Percentiles rank a stretch among this genome's conserved stretches.
Conservation (phyloP, 2,888 invertebrate species). For the Lydus trimaculatus region DNA sequence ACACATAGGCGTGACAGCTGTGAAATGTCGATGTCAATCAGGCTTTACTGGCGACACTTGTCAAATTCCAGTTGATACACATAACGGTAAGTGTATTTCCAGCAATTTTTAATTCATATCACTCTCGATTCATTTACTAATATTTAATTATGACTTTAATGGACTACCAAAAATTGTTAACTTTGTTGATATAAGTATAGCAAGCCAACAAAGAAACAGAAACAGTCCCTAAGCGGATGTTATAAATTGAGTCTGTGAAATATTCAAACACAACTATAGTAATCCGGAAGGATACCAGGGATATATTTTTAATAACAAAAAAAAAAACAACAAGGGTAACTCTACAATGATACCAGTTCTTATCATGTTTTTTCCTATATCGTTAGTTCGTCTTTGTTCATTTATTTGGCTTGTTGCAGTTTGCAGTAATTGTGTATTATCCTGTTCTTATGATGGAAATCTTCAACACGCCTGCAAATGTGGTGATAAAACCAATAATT, state of each 20-base stretch:
- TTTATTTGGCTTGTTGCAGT: conserved; percentile 51
- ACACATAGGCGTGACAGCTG: conserved; percentile 79
- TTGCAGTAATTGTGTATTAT: conserved; percentile 60
- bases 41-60: conserved; percentile 76
- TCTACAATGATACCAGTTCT: background rate
- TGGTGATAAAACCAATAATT: conserved; percentile 49
- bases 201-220: background rate
- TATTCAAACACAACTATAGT: background rate
- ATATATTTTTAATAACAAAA: background rate
- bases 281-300: background rate
- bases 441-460: conserved; percentile 61
- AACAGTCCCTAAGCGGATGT: background rate
- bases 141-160: background rate
- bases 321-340: too few relatives aligned
- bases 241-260: background rate
- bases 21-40: conserved; percentile 73
- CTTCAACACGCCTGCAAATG: conserved; percentile 61
- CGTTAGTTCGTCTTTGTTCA: background rate
- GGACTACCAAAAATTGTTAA: background rate
- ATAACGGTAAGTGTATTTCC: conserved; percentile 44
- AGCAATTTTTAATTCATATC: background rate
- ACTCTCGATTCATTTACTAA: background rate
- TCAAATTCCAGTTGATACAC: conserved; percentile 67
- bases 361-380: background rate
- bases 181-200: background rate